A percentile compares a stretch with the other conserved stretches of the same genome.
phyloP scores from a whole-genome alignment of 2,113 vertebrate species.

The Manacus vitellinus region DNA sequence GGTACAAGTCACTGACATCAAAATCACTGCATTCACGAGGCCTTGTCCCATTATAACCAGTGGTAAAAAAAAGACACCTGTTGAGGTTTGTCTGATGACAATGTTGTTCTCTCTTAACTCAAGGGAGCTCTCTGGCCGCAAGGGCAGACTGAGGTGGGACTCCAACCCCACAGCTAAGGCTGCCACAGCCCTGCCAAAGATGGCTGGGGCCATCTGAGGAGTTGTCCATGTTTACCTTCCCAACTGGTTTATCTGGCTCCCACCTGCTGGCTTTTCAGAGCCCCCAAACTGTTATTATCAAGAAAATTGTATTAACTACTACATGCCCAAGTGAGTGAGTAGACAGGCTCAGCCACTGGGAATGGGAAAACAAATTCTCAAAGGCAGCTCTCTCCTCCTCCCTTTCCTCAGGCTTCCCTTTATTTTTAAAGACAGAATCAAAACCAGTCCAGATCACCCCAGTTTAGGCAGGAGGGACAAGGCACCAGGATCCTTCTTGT shows the following conservation, averaged over 20 bases:
- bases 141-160: not conserved
- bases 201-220: not conserved
- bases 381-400: not conserved
- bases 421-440: not conserved
- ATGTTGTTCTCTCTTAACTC: not conserved
- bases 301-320: not conserved
- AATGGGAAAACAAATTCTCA: constrained; percentile 24
- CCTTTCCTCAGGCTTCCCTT: constrained; percentile 5
- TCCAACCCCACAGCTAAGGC: not conserved
- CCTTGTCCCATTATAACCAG: not conserved
- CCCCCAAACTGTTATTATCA: not conserved
- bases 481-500: not conserved
- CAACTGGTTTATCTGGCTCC: constrained; percentile 13
- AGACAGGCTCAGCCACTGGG: not conserved
- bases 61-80: not conserved
- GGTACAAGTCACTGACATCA: not conserved
- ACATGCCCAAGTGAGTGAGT: not conserved
- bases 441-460: not conserved
- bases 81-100: not conserved
- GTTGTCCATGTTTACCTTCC: not conserved
- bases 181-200: not conserved
- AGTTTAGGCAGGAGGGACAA: not conserved
- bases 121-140: not conserved
- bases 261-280: not conserved
- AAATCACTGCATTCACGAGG: not conserved